A percentile compares a stretch with the other conserved stretches of the same genome.
These are phyloP conservation scores for Strigamia crassipes DNA, from an alignment of 2,888 invertebrate species.

Conservation along the genomic window DNA sequence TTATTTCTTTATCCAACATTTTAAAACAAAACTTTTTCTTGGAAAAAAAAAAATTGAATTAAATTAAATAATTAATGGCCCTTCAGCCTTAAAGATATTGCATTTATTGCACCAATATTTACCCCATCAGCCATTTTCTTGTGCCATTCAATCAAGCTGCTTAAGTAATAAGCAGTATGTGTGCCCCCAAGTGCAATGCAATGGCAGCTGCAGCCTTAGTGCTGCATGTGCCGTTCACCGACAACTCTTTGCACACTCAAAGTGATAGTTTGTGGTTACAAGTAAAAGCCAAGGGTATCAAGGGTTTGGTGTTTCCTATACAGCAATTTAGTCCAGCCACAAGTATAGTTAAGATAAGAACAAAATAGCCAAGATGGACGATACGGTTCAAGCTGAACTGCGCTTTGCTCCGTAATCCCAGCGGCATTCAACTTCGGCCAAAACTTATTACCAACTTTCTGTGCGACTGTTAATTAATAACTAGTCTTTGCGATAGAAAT, in stretches of 20 bases:
- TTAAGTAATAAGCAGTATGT: slow-evolving; percentile 15
- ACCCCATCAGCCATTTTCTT: not conserved
- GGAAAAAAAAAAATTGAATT: not conserved
- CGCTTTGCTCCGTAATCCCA: not conserved
- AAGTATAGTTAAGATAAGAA: slow-evolving; percentile 26
- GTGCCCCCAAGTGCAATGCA: not conserved
- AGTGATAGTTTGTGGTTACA: slow-evolving; percentile 23
- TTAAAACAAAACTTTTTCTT: not conserved
- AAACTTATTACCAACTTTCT: too few species aligned
- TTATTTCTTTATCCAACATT: not conserved
- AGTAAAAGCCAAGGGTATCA: slow-evolving; percentile 26
- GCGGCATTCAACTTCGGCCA: not conserved
- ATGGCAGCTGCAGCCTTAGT: not conserved
- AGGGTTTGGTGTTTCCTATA: slow-evolving; percentile 26
- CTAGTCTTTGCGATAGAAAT: too few species aligned
- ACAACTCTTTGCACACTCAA: slow-evolving; percentile 23
- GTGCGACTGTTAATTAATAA: too few species aligned
- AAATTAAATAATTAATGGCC: not conserved
- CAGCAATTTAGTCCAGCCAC: slow-evolving; percentile 7
- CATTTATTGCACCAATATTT: not conserved
- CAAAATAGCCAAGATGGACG: slow-evolving; percentile 23
- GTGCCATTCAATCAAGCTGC: slow-evolving; percentile 22
- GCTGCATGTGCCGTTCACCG: not conserved
- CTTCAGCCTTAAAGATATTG: not conserved
- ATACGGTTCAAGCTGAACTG: not conserved